Conservation (phyloP, 2,113 vertebrate genomes). For the human (Homo sapiens) region DNA sequence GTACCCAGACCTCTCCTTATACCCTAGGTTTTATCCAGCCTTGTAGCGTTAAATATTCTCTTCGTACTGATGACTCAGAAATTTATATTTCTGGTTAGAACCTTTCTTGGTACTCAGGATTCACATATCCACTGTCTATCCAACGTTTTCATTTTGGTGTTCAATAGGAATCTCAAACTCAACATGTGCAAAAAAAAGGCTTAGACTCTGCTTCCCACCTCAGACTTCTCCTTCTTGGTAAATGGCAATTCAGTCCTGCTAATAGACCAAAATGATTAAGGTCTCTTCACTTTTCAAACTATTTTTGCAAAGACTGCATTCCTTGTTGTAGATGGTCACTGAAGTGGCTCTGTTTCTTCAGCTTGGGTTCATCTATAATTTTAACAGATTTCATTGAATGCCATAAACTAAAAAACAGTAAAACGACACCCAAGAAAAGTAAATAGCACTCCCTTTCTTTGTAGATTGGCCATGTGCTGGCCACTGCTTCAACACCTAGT, state of each 20-base stretch:
- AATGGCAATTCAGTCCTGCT: neutral
- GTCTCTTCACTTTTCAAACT: neutral
- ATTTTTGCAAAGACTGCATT: neutral
- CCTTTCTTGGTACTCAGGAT: neutral
- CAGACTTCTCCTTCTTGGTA: neutral
- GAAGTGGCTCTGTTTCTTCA: neutral
- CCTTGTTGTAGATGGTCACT: neutral
- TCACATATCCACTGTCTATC: neutral
- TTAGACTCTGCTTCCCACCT: neutral
- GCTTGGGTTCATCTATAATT: neutral
- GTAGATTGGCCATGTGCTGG: neutral
- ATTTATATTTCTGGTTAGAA: neutral
- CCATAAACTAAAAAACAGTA: neutral
- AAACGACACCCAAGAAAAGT: neutral
- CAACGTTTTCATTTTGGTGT: neutral
- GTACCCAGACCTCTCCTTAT: neutral
- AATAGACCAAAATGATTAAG: neutral
- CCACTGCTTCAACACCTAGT: neutral
- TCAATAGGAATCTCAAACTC: neutral
- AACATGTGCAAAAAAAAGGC: neutral
- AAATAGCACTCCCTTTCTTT: neutral
- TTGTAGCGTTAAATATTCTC: neutral
- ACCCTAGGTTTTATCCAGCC: neutral
- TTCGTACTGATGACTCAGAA: neutral
- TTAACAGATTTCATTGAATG: neutral